A percentile compares a stretch with the other conserved stretches of the same genome.
Conservation (phyloP, 2,888 invertebrate species). For the Mythimna loreyi region DNA sequence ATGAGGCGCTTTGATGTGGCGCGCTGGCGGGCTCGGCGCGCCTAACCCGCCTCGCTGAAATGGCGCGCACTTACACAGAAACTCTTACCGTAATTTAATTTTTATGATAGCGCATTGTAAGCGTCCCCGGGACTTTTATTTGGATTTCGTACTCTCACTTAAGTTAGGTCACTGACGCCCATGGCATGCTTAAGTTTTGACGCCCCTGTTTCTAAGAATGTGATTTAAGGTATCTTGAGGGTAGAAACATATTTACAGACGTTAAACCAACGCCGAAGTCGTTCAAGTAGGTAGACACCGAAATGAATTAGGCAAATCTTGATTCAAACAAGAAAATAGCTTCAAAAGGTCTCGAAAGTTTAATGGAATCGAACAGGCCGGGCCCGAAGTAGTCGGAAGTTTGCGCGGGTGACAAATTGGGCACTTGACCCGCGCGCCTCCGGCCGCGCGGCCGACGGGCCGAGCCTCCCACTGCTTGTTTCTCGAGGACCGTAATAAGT, state of each 20-base stretch:
- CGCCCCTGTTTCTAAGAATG: slow-evolving; percentile 15
- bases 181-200: slow-evolving; percentile 37
- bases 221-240: slow-evolving; percentile 34
- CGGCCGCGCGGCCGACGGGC: slow-evolving; percentile 52
- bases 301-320: slow-evolving; percentile 88
- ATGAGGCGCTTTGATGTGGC: slow-evolving; percentile 88
- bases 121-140: slow-evolving; percentile 84
- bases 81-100: slow-evolving; percentile 90
- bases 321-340: slow-evolving; percentile 89
- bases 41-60: slow-evolving; percentile 77
- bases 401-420: slow-evolving; percentile 91
- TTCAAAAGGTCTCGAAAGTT: slow-evolving; percentile 90
- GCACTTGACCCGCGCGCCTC: slow-evolving; percentile 88
- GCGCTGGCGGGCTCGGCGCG: slow-evolving; percentile 56
- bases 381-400: slow-evolving; percentile 86
- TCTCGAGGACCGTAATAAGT: slow-evolving; percentile 90
- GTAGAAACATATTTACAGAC: slow-evolving; percentile 48
- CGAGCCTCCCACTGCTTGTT: slow-evolving; percentile 87
- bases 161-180: slow-evolving; percentile 66
- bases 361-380: slow-evolving; percentile 90
- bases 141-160: slow-evolving; percentile 75
- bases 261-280: slow-evolving; percentile 52
- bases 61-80: slow-evolving; percentile 88
- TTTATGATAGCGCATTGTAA: slow-evolving; percentile 90
- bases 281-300: slow-evolving; percentile 71